Evolutionary conservation across 35 echinoderm and acorn worm genomes (phyloP).

Genomic region (Holothuria glaberrima): DNA sequence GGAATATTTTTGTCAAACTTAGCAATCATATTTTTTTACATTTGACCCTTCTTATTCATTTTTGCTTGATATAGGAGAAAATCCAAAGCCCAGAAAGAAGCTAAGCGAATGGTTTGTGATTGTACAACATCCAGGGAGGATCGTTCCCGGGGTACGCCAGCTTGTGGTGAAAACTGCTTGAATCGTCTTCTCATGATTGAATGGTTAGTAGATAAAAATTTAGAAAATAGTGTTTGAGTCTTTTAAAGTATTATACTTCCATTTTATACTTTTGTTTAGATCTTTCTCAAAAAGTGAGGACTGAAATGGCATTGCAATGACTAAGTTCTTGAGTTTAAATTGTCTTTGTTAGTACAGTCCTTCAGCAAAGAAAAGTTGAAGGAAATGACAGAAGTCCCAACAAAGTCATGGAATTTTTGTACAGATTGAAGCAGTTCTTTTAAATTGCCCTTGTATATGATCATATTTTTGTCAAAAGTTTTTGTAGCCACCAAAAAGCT

Average conservation of each 20-base stretch:
- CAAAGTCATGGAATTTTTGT: no score
- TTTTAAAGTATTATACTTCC: no score
- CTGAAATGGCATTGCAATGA: no score
- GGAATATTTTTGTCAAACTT: background rate
- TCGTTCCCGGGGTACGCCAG: slow-evolving; percentile 57
- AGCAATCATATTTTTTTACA: background rate
- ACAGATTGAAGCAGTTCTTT: no score
- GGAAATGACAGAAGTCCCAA: no score
- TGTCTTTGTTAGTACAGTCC: no score
- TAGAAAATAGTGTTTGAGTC: background rate
- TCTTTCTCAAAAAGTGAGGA: background rate
- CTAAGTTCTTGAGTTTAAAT: no score
- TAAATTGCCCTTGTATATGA: no score
- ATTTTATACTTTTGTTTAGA: no score
- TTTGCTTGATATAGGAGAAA: slow-evolving; percentile 57
- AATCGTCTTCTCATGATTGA: slow-evolving; percentile 99
- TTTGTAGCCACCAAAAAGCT: no score
- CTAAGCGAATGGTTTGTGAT: slow-evolving; percentile 86
- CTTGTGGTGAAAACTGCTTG: slow-evolving; percentile 95
- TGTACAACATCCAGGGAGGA: slow-evolving; percentile 89
- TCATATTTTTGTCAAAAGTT: no score
- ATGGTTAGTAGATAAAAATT: slow-evolving; percentile 65
- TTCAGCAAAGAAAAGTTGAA: no score
- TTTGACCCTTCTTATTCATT: background rate
- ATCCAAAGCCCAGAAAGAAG: slow-evolving; percentile 95